Evolutionary conservation across 2,888 invertebrate species (phyloP), one percentile per base, ranked within the genome.

Genomic region (Iselma pallidipennis): DNA sequence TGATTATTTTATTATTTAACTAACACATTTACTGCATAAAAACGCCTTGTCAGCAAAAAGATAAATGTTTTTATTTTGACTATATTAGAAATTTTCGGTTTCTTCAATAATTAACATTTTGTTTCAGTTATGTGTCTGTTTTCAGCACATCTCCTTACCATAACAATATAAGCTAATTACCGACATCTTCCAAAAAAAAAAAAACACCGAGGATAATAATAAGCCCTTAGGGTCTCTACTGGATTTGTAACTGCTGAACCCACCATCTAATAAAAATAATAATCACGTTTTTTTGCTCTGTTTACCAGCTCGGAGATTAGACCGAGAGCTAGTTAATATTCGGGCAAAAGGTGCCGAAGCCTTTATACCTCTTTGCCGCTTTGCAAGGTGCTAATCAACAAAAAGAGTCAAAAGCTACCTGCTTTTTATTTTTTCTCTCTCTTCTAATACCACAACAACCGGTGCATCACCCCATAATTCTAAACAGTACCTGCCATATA

Each of bases 81-180:
- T 16, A 28, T 55, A 14, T 12, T 50, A 50, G 14, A 52, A 52
- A 45, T 19, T 51, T 42, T 51, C 49, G 31, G 26, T 25, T 50
- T 57, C 51, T 57, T 49, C 54, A 49, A 49, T 49, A 14, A 53
- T 53, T 52, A 21, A 25, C 28, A 16, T 29, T 29, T 52, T 26
- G 26, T 1, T 21, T 52, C 14, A 10, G 49, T 28, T 28, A 28
- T 45, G 37, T 45, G 28, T 23, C 51, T 25, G 49, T 60, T 55
- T 55, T 42, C 45, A 21, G 42, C 49, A 23, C 12, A 61, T 59
- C 68, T 67, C 55, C 67, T 70, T 70, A 70, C 59, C 67, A 67
- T 66, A 68, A 70, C 70, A 70, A 70, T 70, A 60, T 65, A 63
- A 63, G 19, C 65, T 68, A 67, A 70, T 68, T 70, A 70, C 56